Base-by-base conservation (phyloP, 2,797 vertebrate genomes). In the Euphonia xanthogaster region DNA sequence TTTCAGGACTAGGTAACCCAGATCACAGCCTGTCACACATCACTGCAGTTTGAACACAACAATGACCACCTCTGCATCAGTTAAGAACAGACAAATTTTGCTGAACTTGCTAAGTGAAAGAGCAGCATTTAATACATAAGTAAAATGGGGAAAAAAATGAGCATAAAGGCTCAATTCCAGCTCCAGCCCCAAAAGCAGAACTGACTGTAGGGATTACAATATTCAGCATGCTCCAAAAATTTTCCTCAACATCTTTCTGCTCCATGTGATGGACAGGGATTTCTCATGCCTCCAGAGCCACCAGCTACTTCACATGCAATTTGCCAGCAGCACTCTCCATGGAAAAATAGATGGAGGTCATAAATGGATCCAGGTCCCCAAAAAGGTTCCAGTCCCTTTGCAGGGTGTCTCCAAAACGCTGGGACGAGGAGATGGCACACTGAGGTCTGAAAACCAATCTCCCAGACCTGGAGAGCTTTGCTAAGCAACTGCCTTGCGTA, bases 401-500 rank as follows among this genome's bases (percentile, higher is more conserved):
- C 31, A 77, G 31, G 31, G 81, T 16, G 16, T 25, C 63, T 77
- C 51, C 7, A 12, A 73, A 86, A 79, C 0, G 0, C 58, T 18
- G 14, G 11, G 24, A 61, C 0, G 0, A 74, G 71, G 37, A 81
- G 40, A 40, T 9, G 9, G 54, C 27, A 42, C 1, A 4, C 30
- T 81, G 66, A 89, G 62, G 60, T 82, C 82, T 90, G 65, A n/a
- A 61, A 89, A 48, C 5, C 37, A 79, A 79, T 14, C 50, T 83
- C 77, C 40, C 8, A 7, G 58, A 78, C 42, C 21, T 12, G 2
- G 12, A 66, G 35, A 79, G 78, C 70, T 93, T 65, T 76, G 71
- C 74, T 65, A 93, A 92, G 84, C 83, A 78, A 96, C 93, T 18
- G 31, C 39, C 72, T 94, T 86, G 86, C 3, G 7, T 24, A 94